Percentiles rank a stretch among this genome's conserved stretches.
These are phyloP conservation scores for Hesperia comma DNA, from an alignment of 2,888 invertebrate genomes.

Conservation along the genomic window DNA sequence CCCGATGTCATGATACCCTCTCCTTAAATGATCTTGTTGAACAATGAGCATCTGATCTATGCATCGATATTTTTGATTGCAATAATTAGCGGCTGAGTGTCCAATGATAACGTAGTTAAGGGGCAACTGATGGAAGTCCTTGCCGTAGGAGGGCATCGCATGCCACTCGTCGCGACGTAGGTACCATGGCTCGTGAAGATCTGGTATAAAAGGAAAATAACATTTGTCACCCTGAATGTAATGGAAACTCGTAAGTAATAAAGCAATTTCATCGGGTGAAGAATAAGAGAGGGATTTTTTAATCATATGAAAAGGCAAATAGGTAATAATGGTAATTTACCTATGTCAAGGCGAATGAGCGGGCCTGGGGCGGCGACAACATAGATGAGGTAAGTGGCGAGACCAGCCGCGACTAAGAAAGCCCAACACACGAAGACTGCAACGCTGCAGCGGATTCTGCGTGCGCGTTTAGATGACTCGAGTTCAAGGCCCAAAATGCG, in stretches of 20 bases:
- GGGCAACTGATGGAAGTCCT: conserved; percentile 57
- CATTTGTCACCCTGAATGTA: conserved; percentile 35
- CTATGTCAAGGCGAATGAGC: conserved; percentile 63
- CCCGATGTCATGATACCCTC: conserved; percentile 62
- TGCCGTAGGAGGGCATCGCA: conserved; percentile 60
- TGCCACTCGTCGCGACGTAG: conserved; percentile 73
- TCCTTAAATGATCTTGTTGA: conserved; percentile 59
- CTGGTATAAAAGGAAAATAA: conserved; percentile 54
- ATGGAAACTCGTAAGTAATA: neutral
- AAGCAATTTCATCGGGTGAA: neutral
- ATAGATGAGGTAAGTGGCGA: conserved; percentile 62
- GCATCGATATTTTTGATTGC: conserved; percentile 57
- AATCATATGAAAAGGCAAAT: neutral
- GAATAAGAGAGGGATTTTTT: too few relatives aligned
- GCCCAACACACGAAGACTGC: conserved; percentile 78
- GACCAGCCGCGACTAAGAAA: conserved; percentile 61
- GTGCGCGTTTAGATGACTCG: conserved; percentile 60
- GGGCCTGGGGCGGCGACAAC: conserved; percentile 50
- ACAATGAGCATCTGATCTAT: conserved; percentile 57
- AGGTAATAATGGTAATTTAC: conserved; percentile 51
- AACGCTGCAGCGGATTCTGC: conserved; percentile 70
- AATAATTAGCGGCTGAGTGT: conserved; percentile 60
- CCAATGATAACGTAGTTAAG: conserved; percentile 63
- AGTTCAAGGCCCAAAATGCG: conserved; percentile 72
- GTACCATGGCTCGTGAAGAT: conserved; percentile 71